Base-by-base conservation (phyloP, 2,888 invertebrate genomes). In the Bibio marci region DNA sequence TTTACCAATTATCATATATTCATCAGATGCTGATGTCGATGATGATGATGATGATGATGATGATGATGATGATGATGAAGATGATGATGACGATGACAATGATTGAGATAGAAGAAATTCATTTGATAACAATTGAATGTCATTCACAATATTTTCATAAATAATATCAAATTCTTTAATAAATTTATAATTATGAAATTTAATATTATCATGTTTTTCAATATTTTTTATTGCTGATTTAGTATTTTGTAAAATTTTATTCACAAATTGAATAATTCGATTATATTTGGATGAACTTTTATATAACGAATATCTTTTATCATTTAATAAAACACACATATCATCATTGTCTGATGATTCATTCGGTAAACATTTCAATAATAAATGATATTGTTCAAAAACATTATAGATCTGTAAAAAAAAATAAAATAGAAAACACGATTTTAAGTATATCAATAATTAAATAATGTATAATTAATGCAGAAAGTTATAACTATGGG, bases 351-450 rank as follows among this genome's bases (percentile, higher is more conserved):
- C 50, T n/a, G n/a, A n/a, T n/a, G n/a, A n/a, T n/a, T n/a, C n/a
- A n/a, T n/a, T n/a, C 0, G 80, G 77, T 41, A 71, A 71, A 43
- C 72, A 71, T 49, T 75, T 67, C 1, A 87, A 53, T 15, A 85
- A 59, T 2, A 80, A 56, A 41, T 65, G 59, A 48, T 79, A 73
- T 52, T 88, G 86, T 45, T 76, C 73, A 18, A 82, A 58, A 10
- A 73, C 63, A 26, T 53, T 53, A 41, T 52, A 47, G 45, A 57
- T 51, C 47, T 51, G 45, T 7, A 32, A 32, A 4, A 14, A 32
- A 15, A 30, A n/a, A n/a, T 5, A 30, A 30, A 30, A n/a, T 30
- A n/a, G n/a, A 13, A 11, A 7, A 27, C 27, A 27, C 8, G 27
- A 10, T 11, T 10, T 11, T 27, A 10, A 11, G 8, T 27, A 8